Evolutionary conservation across 2,113 vertebrate species (phyloP).

Genomic region (Myxocyprinus asiaticus): DNA sequence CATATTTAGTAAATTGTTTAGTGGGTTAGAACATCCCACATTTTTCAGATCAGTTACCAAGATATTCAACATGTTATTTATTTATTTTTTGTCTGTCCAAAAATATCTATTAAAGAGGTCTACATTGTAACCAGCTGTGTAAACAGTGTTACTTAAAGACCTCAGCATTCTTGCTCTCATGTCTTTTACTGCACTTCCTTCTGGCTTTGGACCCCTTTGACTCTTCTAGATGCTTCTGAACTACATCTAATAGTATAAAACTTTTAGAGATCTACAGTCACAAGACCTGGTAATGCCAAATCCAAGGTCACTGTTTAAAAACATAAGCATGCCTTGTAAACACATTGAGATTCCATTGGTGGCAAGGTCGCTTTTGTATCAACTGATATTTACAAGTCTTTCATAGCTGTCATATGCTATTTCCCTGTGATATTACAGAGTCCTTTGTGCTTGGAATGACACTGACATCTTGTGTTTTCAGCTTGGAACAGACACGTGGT

Average conservation of each 20-base stretch:
- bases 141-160: constrained; percentile 30
- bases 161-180: constrained; percentile 15
- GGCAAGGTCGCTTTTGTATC: neutral
- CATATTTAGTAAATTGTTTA: neutral
- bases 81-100: neutral
- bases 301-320: neutral
- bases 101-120: neutral
- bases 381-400: neutral
- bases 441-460: neutral
- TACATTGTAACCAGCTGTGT: constrained; percentile 44
- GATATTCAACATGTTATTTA: constrained; percentile 25
- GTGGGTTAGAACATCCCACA: too few relatives aligned
- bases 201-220: neutral
- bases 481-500: constrained; percentile 95
- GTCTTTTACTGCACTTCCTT: neutral
- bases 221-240: neutral
- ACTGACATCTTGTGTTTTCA: constrained; percentile 48
- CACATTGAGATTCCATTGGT: too few relatives aligned
- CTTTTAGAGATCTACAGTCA: too few relatives aligned
- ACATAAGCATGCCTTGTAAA: neutral
- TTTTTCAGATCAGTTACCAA: neutral
- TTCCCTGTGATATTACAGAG: neutral
- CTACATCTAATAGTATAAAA: neutral
- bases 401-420: too few relatives aligned
- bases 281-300: neutral